Base-by-base conservation (phyloP, 2,888 invertebrate species). In the Sesia bembeciformis region DNA sequence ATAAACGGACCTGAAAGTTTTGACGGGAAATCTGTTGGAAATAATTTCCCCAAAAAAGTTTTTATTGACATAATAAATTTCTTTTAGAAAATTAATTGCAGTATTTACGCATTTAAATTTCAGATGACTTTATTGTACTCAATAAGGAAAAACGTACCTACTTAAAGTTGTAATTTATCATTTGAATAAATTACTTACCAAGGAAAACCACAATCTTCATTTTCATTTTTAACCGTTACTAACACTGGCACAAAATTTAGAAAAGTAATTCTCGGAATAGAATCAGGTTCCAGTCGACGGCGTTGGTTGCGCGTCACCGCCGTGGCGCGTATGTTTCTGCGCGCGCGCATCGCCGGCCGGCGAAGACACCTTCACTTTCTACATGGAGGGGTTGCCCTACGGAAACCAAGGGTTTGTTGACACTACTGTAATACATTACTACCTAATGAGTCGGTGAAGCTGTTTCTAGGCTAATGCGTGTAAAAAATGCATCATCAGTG, bases 341-440 rank as follows among this genome's bases (percentile, higher is more conserved):
- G 62, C 72, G 73, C 74, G 68, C 60, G 70, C 68, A 65, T 62
- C 60, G 63, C 53, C 57, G 58, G 57, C 70, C 72, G 70, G 66
- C 65, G 67, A 71, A 63, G 61, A 60, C 70, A 79, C 88, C 71
- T 87, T 89, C 88, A 88, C 88, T 89, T 89, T 89, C 88, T 85
- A 84, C 68, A 70, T 84, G 73, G 87, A 78, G 84, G 85, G 85
- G 86, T 68, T 69, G 67, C 63, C 68, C 40, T 72, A 68, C 72
- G 79, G 86, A 84, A 84, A 72, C 70, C 60, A 64, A 80, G 79
- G 84, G 84, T 84, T 83, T 85, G 79, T 81, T 86, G 84, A 82
- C 42, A 49, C 49, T 50, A 54, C 51, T 52, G 52, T 46, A 51
- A 54, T 55, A 56, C 54, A 56, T 58, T 56, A 57, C 39, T 5